Conservation (phyloP, 2,888 invertebrate genomes). For the Drosophila aldrichi region DNA sequence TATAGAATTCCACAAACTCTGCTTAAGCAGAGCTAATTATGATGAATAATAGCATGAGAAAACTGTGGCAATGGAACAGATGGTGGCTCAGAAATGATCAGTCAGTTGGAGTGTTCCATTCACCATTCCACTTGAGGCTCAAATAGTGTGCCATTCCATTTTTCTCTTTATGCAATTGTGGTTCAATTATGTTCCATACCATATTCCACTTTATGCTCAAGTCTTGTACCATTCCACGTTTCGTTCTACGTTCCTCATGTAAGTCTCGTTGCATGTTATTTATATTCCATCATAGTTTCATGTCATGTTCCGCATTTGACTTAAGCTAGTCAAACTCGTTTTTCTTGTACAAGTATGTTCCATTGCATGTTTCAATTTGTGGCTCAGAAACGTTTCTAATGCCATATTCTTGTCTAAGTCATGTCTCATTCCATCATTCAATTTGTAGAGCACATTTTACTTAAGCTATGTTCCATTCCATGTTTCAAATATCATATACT, state of each 20-base stretch:
- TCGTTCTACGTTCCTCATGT: too few relatives aligned
- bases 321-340: too few relatives aligned
- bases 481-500: too few relatives aligned
- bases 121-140: background rate
- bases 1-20: slow-evolving; percentile 4
- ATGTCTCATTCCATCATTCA: too few relatives aligned
- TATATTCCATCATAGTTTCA: background rate
- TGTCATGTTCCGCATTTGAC: background rate
- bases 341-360: background rate
- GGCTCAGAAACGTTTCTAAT: too few relatives aligned
- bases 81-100: background rate
- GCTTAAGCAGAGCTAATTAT: background rate
- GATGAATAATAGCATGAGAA: background rate
- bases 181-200: background rate
- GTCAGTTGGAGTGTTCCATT: background rate
- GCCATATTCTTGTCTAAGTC: too few relatives aligned
- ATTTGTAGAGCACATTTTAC: too few relatives aligned
- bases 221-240: background rate
- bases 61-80: background rate
- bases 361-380: background rate
- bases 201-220: background rate
- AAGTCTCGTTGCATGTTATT: background rate
- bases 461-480: too few relatives aligned
- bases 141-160: background rate
- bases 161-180: background rate